Evolutionary conservation across 2,113 vertebrate species (phyloP).

Genomic region (Astatoreochromis straeleni): DNA sequence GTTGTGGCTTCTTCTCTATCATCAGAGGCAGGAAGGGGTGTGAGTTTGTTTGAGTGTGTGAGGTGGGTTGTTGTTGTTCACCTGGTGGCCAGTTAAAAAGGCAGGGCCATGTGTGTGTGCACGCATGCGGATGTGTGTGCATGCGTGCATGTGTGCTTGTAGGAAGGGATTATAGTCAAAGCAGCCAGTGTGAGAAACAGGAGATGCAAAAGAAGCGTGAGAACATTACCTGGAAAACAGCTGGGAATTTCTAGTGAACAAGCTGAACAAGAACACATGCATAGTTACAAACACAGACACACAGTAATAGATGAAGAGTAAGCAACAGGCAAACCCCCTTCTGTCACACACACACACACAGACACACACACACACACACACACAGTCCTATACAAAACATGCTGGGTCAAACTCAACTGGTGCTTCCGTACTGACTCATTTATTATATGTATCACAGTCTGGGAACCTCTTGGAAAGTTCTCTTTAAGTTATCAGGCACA

Average conservation of each 20-base stretch:
- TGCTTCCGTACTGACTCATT: constrained; percentile 7
- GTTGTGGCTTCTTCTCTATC: constrained; percentile 34
- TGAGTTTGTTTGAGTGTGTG: constrained; percentile 2
- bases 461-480: background rate
- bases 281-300: background rate
- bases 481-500: background rate
- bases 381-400: constrained; percentile 19
- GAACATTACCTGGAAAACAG: constrained; percentile 64
- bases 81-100: constrained; percentile 23
- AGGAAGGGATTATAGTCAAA: constrained; percentile 40
- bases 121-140: background rate
- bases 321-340: background rate
- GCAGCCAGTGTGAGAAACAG: constrained; percentile 52
- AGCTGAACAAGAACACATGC: constrained; percentile 23
- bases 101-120: background rate
- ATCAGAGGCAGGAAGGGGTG: constrained; percentile 41
- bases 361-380: background rate
- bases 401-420: constrained; percentile 17
- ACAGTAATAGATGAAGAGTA: background rate
- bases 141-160: constrained; percentile 8
- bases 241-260: constrained; percentile 42
- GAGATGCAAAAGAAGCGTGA: constrained; percentile 56
- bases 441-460: background rate
- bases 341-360: background rate
- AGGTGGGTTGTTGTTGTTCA: constrained; percentile 40